Percentiles rank a stretch among this genome's conserved stretches.
Conservation (phyloP, 2,797 vertebrate genomes). For the Ctenopoma kingsleyae region DNA sequence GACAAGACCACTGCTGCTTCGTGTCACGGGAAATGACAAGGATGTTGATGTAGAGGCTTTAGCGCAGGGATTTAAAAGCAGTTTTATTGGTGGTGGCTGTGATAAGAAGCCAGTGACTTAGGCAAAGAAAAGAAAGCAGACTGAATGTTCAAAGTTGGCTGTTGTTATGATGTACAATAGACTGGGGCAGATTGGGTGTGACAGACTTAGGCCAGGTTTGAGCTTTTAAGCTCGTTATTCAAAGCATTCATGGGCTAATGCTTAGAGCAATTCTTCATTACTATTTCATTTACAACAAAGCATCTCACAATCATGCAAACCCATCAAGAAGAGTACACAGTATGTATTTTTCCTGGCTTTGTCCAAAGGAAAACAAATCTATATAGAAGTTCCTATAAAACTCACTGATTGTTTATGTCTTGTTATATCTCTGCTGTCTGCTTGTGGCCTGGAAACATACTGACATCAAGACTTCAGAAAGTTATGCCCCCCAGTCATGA, state of each 20-base stretch:
- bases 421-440: neutral
- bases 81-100: constrained; percentile 52
- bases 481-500: neutral
- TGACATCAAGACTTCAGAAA: neutral
- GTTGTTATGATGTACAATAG: constrained; percentile 34
- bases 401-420: no score
- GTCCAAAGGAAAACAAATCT: neutral
- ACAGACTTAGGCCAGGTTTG: constrained; percentile 42
- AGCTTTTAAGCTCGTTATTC: constrained; percentile 56
- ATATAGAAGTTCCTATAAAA: no score
- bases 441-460: neutral
- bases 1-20: constrained; percentile 23
- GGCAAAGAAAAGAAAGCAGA: constrained; percentile 27
- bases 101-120: constrained; percentile 53
- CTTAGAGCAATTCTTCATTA: constrained; percentile 10
- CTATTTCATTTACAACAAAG: constrained; percentile 25
- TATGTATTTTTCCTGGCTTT: neutral
- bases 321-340: neutral
- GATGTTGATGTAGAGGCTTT: constrained; percentile 54
- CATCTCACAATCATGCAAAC: neutral
- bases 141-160: constrained; percentile 53
- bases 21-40: constrained; percentile 26
- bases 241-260: constrained; percentile 27
- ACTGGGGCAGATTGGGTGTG: constrained; percentile 25
- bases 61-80: constrained; percentile 54